A percentile compares a stretch with the other conserved stretches of the same genome.
Evolutionary conservation across 2,888 invertebrate genomes (phyloP).

Genomic region (Oscheius myriophilus): DNA sequence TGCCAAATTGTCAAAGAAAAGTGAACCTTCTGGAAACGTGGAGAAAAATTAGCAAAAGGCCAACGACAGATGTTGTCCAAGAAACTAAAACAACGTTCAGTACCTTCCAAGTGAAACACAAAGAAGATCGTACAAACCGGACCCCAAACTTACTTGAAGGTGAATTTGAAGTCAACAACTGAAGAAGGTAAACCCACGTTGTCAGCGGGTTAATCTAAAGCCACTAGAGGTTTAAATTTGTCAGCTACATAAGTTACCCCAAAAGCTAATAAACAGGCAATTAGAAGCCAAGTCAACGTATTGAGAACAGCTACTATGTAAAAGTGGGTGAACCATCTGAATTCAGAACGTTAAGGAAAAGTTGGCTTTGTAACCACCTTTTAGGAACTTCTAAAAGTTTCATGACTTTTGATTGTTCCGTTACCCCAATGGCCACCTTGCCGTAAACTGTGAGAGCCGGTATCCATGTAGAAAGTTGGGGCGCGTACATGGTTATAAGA

Average conservation of each 20-base stretch:
- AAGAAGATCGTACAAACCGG: no score
- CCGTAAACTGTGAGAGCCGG: constrained; percentile 56
- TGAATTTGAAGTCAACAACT: no score
- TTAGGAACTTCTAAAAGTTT: constrained; percentile 50
- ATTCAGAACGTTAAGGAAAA: constrained; percentile 15
- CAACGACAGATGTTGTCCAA: constrained; percentile 34
- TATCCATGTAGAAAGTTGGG: constrained; percentile 14
- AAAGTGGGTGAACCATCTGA: constrained; percentile 62
- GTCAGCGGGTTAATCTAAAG: no score
- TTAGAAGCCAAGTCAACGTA: constrained; percentile 1
- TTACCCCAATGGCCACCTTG: constrained; percentile 36
- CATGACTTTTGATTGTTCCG: constrained; percentile 34
- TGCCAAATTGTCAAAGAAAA: no score
- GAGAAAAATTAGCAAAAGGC: constrained; percentile 71
- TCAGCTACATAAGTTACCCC: not conserved
- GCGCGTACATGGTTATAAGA: constrained; percentile 42
- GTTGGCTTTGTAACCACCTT: constrained; percentile 32
- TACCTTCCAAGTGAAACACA: no score
- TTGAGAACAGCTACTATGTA: constrained; percentile 36
- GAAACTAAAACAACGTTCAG: constrained; percentile 23
- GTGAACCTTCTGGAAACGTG: constrained; percentile 40
- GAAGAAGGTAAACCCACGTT: no score
- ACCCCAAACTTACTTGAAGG: no score
- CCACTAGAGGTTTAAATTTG: no score
- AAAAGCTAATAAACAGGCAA: not conserved